Conservation (phyloP, 2,113 vertebrate genomes). For the Callipepla californica region DNA sequence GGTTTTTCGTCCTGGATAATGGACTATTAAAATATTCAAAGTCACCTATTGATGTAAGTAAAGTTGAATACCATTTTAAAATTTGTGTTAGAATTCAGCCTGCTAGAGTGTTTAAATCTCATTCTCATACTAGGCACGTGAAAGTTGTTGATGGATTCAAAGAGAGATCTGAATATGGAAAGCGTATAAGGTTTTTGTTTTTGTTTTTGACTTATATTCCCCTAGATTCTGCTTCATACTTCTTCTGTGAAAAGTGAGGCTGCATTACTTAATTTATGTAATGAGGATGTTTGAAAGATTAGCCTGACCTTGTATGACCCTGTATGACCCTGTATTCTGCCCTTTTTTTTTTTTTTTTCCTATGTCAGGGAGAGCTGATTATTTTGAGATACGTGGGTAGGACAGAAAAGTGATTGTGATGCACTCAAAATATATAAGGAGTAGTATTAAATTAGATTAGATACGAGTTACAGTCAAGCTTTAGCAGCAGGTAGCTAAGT, state of each 20-base stretch:
- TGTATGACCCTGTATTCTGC: too few relatives aligned
- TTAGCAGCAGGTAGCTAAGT: neutral
- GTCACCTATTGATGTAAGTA: constrained; percentile 98
- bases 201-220: neutral
- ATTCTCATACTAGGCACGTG: neutral
- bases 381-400: neutral
- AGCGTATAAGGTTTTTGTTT: neutral
- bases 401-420: neutral
- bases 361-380: neutral
- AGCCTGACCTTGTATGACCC: neutral
- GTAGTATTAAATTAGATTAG: neutral
- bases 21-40: constrained; percentile 99
- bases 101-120: constrained; percentile 7
- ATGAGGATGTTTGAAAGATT: neutral
- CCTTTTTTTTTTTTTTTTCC: too few relatives aligned
- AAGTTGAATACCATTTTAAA: constrained; percentile 22
- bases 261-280: neutral
- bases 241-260: neutral
- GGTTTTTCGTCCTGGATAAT: constrained; percentile 98
- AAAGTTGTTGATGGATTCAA: neutral
- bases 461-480: neutral
- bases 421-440: neutral
- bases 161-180: neutral
- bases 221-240: neutral
- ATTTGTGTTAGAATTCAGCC: constrained; percentile 20